Evolutionary conservation across 2,888 invertebrate species (phyloP), one percentile per base, ranked within the genome.

Genomic region (Theodoxus fluviatilis): DNA sequence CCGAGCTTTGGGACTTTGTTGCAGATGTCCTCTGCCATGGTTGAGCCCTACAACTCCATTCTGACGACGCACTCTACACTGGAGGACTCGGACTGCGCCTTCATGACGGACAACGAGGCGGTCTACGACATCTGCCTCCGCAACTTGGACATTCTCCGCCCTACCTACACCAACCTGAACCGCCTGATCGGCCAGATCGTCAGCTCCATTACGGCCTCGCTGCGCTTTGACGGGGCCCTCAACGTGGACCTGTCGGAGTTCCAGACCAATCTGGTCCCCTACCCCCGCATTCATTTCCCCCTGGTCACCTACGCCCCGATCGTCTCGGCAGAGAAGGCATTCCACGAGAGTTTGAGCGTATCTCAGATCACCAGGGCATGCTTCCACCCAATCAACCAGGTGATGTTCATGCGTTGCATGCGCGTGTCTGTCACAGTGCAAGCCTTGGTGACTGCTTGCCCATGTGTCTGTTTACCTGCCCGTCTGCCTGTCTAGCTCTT

Each of bases 21-120:
- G n/a, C n/a, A n/a, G n/a, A n/a, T 95, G 33, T 94, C 94, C 40
- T 95, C 96, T 0, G 94, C 96, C 0, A 95, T 96, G 9, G 96
- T 96, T 49, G 96, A 96, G 86, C 96, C 96, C 0, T 97, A 97
- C 92, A 97, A 97, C 90, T 95, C 96, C 0, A 95, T 97, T 71
- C 80, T 97, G 84, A 96, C 96, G 85, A 97, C 97, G 74, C 97
- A 97, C 90, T 96, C 96, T 69, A 96, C 96, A 72, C 80, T 90
- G 74, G 96, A 96, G 88, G 96, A 96, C 89, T 95, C 95, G 0
- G 96, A 96, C 90, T 96, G 96, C 88, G 95, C 96, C 66, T 97
- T 97, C 90, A 96, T 96, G 96, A 94, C 90, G 61, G 96, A 96
- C 89, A 96, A 96, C 83, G 95, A 96, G 85, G 96, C 96, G 52